Base-by-base conservation (phyloP, 2,888 invertebrate genomes). In the Synergus itoensis region DNA sequence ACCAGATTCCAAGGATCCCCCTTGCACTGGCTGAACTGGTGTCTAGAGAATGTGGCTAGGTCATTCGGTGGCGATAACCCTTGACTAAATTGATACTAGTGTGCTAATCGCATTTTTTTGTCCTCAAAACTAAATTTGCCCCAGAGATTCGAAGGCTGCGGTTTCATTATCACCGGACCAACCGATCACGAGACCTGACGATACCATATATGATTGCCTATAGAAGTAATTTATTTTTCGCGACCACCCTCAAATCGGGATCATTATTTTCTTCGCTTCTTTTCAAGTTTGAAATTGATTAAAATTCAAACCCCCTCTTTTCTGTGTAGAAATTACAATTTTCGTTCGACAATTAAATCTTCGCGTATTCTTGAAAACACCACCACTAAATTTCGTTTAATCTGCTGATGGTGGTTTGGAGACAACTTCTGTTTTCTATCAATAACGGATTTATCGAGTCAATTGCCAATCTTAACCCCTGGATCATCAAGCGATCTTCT, bases 21-120 rank as follows among this genome's bases (percentile, higher is more conserved):
- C 83, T 48, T 81, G 81, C 83, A 73, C 60, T 73, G 76, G 64
- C 65, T 82, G 76, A 57, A 63, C 73, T 79, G 60, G 75, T 63
- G 79, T 76, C 78, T 60, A 75, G 63, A 79, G 76, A 80, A 77
- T 77, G 77, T 67, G 83, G 83, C 81, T 80, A 83, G 84, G 83
- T 85, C 85, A 80, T 79, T 77, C 79, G 69, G 81, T 77, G 77
- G 84, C 80, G 88, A 88, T 87, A 88, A 88, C 85, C 87, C 83
- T 79, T 76, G 63, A 77, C 79, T 76, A 82, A 81, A 83, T 81
- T 75, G 82, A 83, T 82, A 82, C 76, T 77, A 63, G 69, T 80
- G 53, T 67, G 45, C 77, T 76, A 40, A 57, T 81, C 84, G 88
- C 88, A 88, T 60, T 79, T 67, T 62, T 63, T 21, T 36, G 43